phyloP scores from a whole-genome alignment of 1,140 invertebrate genomes.

The Drosophila biarmipes region DNA sequence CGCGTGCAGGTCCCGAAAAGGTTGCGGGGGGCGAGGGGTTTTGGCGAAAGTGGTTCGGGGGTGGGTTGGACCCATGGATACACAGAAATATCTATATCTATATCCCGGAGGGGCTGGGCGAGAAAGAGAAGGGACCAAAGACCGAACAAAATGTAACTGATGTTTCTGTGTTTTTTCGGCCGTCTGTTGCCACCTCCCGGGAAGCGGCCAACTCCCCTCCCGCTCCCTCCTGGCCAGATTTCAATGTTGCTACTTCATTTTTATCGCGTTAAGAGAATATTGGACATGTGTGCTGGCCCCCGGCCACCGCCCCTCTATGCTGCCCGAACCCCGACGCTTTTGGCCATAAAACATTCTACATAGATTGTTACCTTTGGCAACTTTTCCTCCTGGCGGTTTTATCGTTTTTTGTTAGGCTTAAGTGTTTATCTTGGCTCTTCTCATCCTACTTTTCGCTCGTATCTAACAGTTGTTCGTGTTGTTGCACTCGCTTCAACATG shows the following conservation, averaged over 20 bases:
- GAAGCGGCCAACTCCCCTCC: constrained; percentile 7
- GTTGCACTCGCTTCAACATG: constrained; percentile 73
- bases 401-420: constrained; percentile 81
- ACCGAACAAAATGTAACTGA: constrained; percentile 76
- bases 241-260: constrained; percentile 79
- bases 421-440: constrained; percentile 81
- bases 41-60: constrained; percentile 13
- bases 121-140: constrained; percentile 16
- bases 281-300: constrained; percentile 65
- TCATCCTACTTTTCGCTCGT: constrained; percentile 73
- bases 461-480: constrained; percentile 79
- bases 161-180: constrained; percentile 74
- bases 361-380: constrained; percentile 73
- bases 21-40: not conserved
- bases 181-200: constrained; percentile 44
- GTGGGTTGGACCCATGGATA: constrained; percentile 17
- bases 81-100: constrained; percentile 50
- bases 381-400: constrained; percentile 68
- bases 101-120: not conserved
- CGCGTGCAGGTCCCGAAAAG: constrained; percentile 35
- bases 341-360: constrained; percentile 55
- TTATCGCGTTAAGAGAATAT: constrained; percentile 83
- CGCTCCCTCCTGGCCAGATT: constrained; percentile 59
- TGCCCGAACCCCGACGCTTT: not conserved
- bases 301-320: not conserved